Evolutionary conservation across 2,797 vertebrate species (phyloP).

Genomic region (Apodemus agrarius): DNA sequence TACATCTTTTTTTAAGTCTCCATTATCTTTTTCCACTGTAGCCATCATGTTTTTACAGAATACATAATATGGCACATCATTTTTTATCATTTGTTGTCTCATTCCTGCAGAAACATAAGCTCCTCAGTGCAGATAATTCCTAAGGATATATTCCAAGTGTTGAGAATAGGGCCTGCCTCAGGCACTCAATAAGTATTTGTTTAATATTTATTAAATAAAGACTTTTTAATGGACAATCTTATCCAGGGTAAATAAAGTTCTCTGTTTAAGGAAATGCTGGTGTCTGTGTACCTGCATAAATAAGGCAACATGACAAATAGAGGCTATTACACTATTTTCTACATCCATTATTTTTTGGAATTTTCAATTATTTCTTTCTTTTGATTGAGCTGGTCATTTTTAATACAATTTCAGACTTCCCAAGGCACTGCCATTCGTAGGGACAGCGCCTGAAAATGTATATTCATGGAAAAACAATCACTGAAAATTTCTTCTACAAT

Average conservation of each 20-base stretch:
- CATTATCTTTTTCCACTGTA: background rate
- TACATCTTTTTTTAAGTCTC: background rate
- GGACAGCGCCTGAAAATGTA: background rate
- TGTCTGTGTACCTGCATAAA: background rate
- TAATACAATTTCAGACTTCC: background rate
- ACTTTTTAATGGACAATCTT: background rate
- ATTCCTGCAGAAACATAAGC: background rate
- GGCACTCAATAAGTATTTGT: background rate
- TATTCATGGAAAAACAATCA: background rate
- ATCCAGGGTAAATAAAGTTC: background rate
- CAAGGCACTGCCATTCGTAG: background rate
- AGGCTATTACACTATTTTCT: background rate
- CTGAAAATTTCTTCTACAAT: background rate
- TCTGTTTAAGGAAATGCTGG: background rate
- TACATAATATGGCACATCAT: background rate
- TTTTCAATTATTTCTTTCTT: background rate
- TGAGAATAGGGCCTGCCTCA: background rate
- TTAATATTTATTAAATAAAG: background rate
- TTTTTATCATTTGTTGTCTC: background rate
- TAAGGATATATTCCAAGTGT: background rate
- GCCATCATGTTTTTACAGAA: background rate
- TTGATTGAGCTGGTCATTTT: background rate
- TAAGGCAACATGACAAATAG: background rate
- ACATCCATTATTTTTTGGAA: background rate
- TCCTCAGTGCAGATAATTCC: background rate